A percentile compares a stretch with the other conserved stretches of the same genome.
phyloP scores from a whole-genome alignment of 2,797 vertebrate species.

The Falco biarmicus region DNA sequence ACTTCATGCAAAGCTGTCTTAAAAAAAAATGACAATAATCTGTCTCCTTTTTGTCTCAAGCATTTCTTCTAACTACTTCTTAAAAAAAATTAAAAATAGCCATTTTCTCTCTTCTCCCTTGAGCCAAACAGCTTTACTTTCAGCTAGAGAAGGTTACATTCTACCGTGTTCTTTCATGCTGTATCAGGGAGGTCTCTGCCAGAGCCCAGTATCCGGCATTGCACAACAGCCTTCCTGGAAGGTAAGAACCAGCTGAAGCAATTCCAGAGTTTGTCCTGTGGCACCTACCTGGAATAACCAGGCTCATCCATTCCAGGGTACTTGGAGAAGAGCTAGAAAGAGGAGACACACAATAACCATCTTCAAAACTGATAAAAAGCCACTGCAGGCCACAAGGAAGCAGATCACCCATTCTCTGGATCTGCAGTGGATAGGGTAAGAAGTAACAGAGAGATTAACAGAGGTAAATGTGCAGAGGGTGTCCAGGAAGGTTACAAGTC shows the following conservation, averaged over 20 bases:
- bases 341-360: background rate
- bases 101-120: background rate
- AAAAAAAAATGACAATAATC: background rate
- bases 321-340: background rate
- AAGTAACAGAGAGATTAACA: background rate
- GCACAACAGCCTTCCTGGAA: background rate
- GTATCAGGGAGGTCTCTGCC: background rate
- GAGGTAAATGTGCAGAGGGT: background rate
- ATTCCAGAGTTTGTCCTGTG: background rate
- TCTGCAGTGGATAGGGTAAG: background rate
- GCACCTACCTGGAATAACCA: background rate
- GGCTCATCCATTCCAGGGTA: background rate
- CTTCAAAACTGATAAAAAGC: background rate
- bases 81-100: background rate
- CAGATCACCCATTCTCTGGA: background rate
- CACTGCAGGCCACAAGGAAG: background rate
- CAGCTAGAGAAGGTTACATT: background rate
- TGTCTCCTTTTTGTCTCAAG: background rate
- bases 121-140: background rate
- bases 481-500: background rate
- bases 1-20: background rate
- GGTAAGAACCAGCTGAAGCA: rapidly evolving
- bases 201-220: background rate
- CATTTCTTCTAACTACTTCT: background rate
- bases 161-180: background rate